Percentiles rank a stretch among this genome's conserved stretches.
These are phyloP conservation scores for Kryptolebias marmoratus DNA, from an alignment of 2,113 vertebrate species.

Conservation along the genomic window DNA sequence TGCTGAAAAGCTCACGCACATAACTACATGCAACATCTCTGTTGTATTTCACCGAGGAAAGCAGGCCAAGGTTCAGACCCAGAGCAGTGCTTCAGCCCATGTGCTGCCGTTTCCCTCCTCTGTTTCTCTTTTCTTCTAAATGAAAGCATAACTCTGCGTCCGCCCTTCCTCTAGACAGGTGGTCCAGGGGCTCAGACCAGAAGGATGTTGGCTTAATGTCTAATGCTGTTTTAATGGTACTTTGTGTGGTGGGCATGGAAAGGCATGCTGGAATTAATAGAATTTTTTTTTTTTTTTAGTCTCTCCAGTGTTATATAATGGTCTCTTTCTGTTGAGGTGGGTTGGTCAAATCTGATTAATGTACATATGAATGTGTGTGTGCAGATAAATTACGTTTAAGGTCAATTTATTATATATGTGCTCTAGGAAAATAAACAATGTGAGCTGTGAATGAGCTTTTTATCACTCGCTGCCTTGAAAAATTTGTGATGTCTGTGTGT, in stretches of 20 bases:
- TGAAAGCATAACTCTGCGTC: constrained; percentile 33
- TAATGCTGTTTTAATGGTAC: constrained; percentile 69
- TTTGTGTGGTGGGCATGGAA: constrained; percentile 45
- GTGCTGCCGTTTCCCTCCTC: constrained; percentile 37
- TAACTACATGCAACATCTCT: constrained; percentile 41
- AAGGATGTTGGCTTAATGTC: constrained; percentile 61
- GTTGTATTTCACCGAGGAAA: constrained; percentile 41
- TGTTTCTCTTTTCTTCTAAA: constrained; percentile 23
- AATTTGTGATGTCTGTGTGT: too few relatives aligned
- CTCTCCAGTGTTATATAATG: constrained; percentile 55
- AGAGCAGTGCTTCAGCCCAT: constrained; percentile 26
- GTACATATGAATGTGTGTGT: constrained; percentile 11
- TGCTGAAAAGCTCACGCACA: constrained; percentile 3
- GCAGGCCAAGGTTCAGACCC: constrained; percentile 27
- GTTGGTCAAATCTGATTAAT: constrained; percentile 54
- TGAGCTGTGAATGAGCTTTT: background rate
- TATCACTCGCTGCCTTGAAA: too few relatives aligned
- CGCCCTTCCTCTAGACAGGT: constrained; percentile 66
- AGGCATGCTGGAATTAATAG: constrained; percentile 43
- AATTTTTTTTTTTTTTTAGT: constrained; percentile 46
- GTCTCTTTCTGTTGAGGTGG: constrained; percentile 42
- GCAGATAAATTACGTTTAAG: background rate
- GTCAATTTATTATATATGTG: background rate
- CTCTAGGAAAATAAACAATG: background rate
- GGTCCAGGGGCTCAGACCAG: constrained; percentile 59